A percentile compares a stretch with the other conserved stretches of the same genome.
Evolutionary conservation across 2,797 vertebrate species (phyloP).

Genomic region (Psittacula derbiana): DNA sequence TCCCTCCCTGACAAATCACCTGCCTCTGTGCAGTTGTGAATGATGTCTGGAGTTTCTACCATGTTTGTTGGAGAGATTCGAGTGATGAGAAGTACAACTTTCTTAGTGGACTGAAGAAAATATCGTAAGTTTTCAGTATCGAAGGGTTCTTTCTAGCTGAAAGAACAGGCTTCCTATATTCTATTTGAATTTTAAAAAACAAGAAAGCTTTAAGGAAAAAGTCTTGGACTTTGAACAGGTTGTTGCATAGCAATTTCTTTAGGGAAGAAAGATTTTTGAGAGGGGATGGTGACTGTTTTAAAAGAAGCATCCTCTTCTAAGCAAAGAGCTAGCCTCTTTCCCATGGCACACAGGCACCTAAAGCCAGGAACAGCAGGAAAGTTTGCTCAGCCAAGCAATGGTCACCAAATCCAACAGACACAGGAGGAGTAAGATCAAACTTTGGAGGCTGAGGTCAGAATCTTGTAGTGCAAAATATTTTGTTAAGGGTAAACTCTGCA

Average conservation of each 20-base stretch:
- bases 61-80: background rate
- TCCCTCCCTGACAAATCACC: background rate
- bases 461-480: background rate
- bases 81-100: background rate
- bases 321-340: background rate
- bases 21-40: background rate
- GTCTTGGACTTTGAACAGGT: background rate
- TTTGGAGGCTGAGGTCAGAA: background rate
- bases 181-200: background rate
- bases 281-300: background rate
- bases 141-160: rapidly evolving
- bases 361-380: background rate
- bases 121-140: background rate
- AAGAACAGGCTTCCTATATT: background rate
- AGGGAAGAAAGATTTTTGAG: background rate
- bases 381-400: background rate
- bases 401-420: background rate
- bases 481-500: background rate
- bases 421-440: background rate
- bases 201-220: background rate
- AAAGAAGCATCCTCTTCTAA: background rate
- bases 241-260: background rate
- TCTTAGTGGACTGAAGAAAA: background rate
- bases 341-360: rapidly evolving
- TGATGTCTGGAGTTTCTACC: background rate